Conservation (phyloP, 2,797 vertebrate genomes). For the Salmo trutta region DNA sequence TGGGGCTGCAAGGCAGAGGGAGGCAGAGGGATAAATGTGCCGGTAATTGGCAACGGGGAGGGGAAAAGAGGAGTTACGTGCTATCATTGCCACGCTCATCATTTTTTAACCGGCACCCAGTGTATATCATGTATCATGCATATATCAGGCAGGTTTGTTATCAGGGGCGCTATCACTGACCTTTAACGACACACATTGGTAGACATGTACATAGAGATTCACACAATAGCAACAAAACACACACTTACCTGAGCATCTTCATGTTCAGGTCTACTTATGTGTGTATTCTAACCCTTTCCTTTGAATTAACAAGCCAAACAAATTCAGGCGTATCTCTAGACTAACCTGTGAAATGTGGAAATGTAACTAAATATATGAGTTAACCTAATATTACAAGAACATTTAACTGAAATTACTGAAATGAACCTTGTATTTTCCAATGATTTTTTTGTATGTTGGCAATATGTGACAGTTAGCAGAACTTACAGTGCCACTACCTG, state of each 20-base stretch:
- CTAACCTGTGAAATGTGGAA: not conserved
- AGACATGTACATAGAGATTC: not conserved
- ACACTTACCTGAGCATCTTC: not conserved
- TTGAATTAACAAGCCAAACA: not conserved
- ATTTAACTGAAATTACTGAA: not conserved
- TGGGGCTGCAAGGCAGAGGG: slow-evolving; percentile 5
- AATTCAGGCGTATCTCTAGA: not conserved
- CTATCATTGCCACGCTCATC: not conserved
- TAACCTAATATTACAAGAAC: not conserved
- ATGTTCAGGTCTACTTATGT: not conserved
- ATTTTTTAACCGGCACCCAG: slow-evolving; percentile 3
- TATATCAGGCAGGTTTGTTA: not conserved
- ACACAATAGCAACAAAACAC: not conserved
- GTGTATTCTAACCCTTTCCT: not conserved
- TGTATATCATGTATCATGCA: not conserved
- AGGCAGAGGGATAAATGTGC: slow-evolving; percentile 41
- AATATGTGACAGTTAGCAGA: not conserved
- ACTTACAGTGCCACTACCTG: not conserved
- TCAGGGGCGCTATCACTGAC: not conserved
- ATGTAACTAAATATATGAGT: not conserved
- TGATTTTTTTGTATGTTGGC: no score
- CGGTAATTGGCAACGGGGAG: slow-evolving; percentile 40
- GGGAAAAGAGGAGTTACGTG: slow-evolving; percentile 23
- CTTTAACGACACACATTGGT: not conserved
- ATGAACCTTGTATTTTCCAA: not conserved